Evolutionary conservation across 2,888 invertebrate genomes (phyloP), one percentile per base, ranked within the genome.

Genomic region (Microplitis manilae): DNA sequence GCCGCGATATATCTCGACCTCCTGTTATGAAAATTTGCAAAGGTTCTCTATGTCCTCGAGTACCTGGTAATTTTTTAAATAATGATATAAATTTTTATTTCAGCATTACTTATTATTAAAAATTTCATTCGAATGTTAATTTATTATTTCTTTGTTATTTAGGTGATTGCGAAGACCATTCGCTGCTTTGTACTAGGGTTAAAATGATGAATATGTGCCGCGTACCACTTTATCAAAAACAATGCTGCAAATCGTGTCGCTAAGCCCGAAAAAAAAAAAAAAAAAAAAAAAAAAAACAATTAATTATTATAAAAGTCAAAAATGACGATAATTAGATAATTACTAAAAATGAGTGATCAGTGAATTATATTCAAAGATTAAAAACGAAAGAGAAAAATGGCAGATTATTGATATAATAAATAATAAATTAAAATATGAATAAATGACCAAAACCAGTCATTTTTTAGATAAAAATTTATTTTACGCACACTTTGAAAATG

Each of bases 141-240:
- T 9, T 2, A 50, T 40, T 38, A 20, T 17, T 62, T 65, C n/a
- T 71, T 76, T 30, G 17, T 80, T 84, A 89, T 91, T 81, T 91
- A 94, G 94, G 92, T 87, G 93, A 94, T 72, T 97, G 96, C 91
- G 93, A 93, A 85, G 96, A 97, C 89, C 92, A 93, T 65, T 97
- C 96, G 69, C 94, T 94, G 83, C 95, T 95, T 90, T 98, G 97
- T 90, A 94, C 94, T 85, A 96, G 96, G 87, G 96, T 97, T 30
- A 94, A 95, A 83, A 92, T 94, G 74, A 95, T 97, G 95, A 96
- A 96, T 86, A 93, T 97, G 92, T 98, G 98, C 91, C 94, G 94
- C 73, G 93, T 96, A 83, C 93, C 94, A 85, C 93, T 95, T 62
- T 97, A 96, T 90, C 94, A 94, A 88, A 93, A 94, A 86, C 96